These are phyloP conservation scores for Arvicanthis niloticus DNA, from an alignment of 2,113 vertebrate species.

Conservation along the genomic window DNA sequence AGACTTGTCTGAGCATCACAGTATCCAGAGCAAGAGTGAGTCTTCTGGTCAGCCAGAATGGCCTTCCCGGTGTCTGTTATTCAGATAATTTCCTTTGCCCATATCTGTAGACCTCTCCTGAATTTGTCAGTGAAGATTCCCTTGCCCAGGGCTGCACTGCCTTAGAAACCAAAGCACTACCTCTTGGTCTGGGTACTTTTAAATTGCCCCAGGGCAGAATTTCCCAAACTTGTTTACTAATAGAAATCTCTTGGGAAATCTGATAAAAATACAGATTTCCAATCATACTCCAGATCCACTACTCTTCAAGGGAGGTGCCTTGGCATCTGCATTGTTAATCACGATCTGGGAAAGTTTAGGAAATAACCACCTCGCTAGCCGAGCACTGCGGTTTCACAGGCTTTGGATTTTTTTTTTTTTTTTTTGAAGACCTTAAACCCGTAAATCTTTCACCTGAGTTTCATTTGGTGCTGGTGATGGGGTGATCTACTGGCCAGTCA, in stretches of 20 bases:
- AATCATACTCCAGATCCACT: background rate
- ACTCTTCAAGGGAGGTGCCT: background rate
- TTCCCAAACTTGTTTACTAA: background rate
- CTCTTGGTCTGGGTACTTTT: background rate
- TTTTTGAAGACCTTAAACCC: background rate
- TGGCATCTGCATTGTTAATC: constrained; percentile 14
- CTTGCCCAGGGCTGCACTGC: background rate
- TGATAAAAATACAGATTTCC: constrained; percentile 7
- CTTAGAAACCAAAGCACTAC: background rate
- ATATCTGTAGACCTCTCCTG: background rate
- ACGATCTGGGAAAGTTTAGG: constrained; percentile 11
- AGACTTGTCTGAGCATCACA: background rate
- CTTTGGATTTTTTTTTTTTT: background rate
- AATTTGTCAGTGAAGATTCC: background rate
- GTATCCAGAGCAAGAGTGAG: background rate
- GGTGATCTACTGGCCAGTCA: background rate
- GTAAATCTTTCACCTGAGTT: constrained; percentile 1
- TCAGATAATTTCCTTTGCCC: background rate
- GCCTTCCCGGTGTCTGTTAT: background rate
- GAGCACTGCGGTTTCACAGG: background rate
- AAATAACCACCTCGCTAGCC: background rate
- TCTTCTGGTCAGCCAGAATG: background rate
- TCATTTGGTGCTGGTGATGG: background rate
- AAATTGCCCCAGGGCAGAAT: background rate
- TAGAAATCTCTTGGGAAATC: constrained; percentile 28